Percentiles rank a stretch among this genome's conserved stretches.
These are phyloP conservation scores for Nephrotoma appendiculata DNA, from an alignment of 2,888 invertebrate genomes.

Conservation along the genomic window DNA sequence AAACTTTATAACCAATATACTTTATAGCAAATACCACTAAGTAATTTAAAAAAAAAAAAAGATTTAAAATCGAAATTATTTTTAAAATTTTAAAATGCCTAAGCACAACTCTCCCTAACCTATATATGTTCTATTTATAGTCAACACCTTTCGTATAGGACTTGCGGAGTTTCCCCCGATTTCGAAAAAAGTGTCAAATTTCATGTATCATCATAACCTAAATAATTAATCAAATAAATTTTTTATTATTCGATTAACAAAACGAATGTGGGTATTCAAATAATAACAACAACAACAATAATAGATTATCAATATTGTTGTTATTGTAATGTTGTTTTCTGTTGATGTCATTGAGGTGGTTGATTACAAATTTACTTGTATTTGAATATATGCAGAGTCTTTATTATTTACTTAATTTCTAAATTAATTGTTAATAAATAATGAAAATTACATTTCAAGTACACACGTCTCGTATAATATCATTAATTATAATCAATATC, in stretches of 20 bases:
- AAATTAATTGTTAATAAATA: background rate
- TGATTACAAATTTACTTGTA: background rate
- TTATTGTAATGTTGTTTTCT: background rate
- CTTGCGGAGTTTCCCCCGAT: background rate
- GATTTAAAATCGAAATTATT: too few relatives aligned
- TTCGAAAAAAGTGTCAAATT: background rate
- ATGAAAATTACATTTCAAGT: background rate
- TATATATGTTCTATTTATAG: too few relatives aligned
- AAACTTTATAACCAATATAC: too few relatives aligned
- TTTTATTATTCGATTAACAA: background rate
- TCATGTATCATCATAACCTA: background rate
- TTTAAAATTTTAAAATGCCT: too few relatives aligned
- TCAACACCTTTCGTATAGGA: background rate
- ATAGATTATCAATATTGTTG: background rate
- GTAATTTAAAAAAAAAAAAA: too few relatives aligned
- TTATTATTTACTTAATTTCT: background rate
- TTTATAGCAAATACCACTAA: too few relatives aligned
- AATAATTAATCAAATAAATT: background rate
- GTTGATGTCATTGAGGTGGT: background rate
- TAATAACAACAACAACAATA: background rate
- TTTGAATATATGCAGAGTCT: background rate
- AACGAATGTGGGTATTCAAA: background rate
- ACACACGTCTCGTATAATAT: background rate
- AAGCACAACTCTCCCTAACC: too few relatives aligned
- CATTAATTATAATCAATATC: background rate